These are phyloP conservation scores for Zosterops pallidus DNA, from an alignment of 2,113 vertebrate genomes.

Conservation along the genomic window DNA sequence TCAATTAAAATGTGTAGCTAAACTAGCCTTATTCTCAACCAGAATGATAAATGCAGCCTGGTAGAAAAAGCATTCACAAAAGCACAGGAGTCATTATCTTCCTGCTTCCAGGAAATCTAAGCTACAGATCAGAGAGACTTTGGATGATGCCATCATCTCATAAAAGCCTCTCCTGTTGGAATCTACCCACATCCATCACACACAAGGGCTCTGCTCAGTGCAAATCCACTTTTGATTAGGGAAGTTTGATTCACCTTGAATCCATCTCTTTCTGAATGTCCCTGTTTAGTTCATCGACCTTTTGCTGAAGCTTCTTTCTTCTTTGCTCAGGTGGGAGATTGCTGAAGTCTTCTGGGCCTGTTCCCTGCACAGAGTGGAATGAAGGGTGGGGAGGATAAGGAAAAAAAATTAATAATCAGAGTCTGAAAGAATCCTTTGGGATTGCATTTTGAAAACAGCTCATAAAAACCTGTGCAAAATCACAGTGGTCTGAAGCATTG, in stretches of 20 bases:
- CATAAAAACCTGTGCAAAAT: not conserved
- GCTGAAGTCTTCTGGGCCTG: slow-evolving; percentile 95
- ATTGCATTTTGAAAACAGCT: not conserved
- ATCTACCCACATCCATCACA: not conserved
- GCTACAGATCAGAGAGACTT: not conserved
- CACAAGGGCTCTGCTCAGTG: not conserved
- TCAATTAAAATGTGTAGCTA: not conserved
- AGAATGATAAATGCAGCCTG: not conserved
- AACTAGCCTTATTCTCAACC: not conserved
- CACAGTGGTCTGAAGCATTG: slow-evolving; percentile 41
- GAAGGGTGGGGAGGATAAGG: not conserved
- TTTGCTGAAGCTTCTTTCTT: slow-evolving; percentile 95
- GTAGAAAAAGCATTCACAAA: not conserved
- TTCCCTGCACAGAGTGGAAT: slow-evolving; percentile 78
- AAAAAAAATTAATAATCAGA: not conserved
- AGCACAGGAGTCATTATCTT: not conserved
- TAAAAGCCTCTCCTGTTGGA: not conserved
- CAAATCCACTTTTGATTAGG: not conserved
- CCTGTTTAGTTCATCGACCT: slow-evolving; percentile 90
- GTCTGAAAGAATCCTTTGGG: not conserved
- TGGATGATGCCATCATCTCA: not conserved
- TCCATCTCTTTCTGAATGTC: slow-evolving; percentile 96
- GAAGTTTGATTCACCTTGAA: slow-evolving; percentile 79
- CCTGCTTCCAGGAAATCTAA: not conserved
- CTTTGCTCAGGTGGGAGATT: slow-evolving; percentile 96